Evolutionary conservation across 2,888 invertebrate genomes (phyloP).

Genomic region (Cryptocephalus moraei): DNA sequence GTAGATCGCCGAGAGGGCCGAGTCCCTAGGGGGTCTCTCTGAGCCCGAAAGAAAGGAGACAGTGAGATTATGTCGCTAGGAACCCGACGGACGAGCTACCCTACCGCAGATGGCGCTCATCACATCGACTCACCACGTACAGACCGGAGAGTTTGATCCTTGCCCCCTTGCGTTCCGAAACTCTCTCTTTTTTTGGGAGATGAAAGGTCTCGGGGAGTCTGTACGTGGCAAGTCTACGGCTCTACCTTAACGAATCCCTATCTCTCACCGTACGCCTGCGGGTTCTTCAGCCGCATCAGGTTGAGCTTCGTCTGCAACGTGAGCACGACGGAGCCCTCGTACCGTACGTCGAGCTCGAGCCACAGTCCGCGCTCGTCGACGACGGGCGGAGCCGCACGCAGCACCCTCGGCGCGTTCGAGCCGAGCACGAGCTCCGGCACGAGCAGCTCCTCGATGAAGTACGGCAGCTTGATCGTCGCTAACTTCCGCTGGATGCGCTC

Average conservation of each 20-base stretch:
- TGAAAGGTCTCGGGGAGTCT: no score
- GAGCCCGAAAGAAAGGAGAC: no score
- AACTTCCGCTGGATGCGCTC: slow-evolving; percentile 79
- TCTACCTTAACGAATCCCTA: no score
- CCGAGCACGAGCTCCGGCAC: slow-evolving; percentile 69
- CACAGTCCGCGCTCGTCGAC: slow-evolving; percentile 78
- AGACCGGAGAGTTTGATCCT: no score
- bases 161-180: no score
- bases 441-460: slow-evolving; percentile 75
- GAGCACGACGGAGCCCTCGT: slow-evolving; percentile 69
- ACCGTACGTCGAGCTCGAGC: slow-evolving; percentile 74
- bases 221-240: no score
- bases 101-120: no score
- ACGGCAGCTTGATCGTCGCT: slow-evolving; percentile 74
- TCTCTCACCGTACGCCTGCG: slow-evolving; percentile 21
- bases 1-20: slow-evolving; percentile 45
- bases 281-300: slow-evolving; percentile 53
- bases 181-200: no score
- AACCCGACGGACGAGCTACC: no score
- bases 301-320: slow-evolving; percentile 84
- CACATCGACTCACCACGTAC: no score
- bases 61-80: no score
- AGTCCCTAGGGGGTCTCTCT: no score
- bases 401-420: slow-evolving; percentile 54
- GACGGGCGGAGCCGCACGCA: slow-evolving; percentile 51